Evolutionary conservation across 2,797 vertebrate species (phyloP).

Genomic region (Lacerta agilis): DNA sequence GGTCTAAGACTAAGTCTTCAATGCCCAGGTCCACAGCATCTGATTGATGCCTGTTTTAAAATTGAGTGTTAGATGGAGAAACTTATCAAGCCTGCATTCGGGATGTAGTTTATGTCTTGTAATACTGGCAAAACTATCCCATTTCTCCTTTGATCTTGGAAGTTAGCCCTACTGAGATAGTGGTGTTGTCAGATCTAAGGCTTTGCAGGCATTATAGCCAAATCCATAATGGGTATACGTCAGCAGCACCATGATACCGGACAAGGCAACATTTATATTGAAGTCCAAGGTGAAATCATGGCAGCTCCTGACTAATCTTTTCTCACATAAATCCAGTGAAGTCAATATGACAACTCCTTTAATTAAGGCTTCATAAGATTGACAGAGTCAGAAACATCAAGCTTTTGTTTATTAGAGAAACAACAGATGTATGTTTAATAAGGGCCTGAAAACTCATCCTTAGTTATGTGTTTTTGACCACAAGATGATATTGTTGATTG

Average conservation of each 20-base stretch:
- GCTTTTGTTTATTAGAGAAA: background rate
- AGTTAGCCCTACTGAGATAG: background rate
- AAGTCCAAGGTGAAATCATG: constrained; percentile 16
- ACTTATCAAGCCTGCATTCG: background rate
- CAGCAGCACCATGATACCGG: background rate
- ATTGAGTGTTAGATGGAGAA: background rate
- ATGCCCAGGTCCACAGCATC: background rate
- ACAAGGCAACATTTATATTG: background rate
- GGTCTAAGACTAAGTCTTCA: background rate
- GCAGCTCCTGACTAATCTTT: background rate
- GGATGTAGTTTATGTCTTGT: background rate
- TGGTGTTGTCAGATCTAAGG: background rate
- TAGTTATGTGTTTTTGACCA: background rate
- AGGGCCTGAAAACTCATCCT: background rate
- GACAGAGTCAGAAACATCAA: background rate
- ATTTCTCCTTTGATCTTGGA: background rate
- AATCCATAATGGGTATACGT: background rate
- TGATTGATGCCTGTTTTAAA: background rate
- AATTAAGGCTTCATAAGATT: background rate
- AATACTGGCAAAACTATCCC: background rate
- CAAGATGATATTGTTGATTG: background rate
- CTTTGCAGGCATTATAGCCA: background rate
- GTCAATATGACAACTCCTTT: background rate
- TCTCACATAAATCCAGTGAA: constrained; percentile 16
- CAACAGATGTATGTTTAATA: background rate